Base-by-base conservation (phyloP, 2,888 invertebrate genomes). In the Microctonus brassicae region DNA sequence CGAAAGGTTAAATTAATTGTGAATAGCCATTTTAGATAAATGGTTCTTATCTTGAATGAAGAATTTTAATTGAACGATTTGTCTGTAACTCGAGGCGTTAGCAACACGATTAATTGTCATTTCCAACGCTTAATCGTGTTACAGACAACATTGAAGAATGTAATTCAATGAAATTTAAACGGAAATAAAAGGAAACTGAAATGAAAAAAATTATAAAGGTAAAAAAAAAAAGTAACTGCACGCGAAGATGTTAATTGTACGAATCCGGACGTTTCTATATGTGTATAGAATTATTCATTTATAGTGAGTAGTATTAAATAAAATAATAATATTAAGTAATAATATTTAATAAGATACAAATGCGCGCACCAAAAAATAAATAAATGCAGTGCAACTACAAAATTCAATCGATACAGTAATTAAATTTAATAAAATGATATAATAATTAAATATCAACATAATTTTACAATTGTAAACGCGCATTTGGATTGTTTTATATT, bases 1-100 rank as follows among this genome's bases (percentile, higher is more conserved):
- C 42, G 68, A 73, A 75, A 74, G 24, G 47, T 47, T 47, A 6
- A 4, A 47, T 47, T 47, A 47, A 7, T 20, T 47, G 47, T 47
- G 5, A n/a, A 47, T 17, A 5, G 0, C 20, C 7, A 42, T 42
- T 17, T 47, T 17, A 17, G 47, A 47, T 36, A 5, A n/a, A 13
- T 47, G 47, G 7, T 17, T 47, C 7, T 47, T 7, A 47, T 20
- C 20, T 9, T 17, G 1, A 6, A n/a, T 6, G 17, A 20, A 47
- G 20, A 47, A 7, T 47, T 20, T 47, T 17, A 20, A 47, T 47
- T 47, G 17, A 5, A 47, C 47, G 6, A 47, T 47, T 47, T 7
- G 20, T 47, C 17, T 47, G 47, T 17, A 47, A 47, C n/a, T 17
- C 47, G n/a, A 17, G 47, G 17, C 47, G n/a, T 17, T n/a, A 20